Base-by-base conservation (phyloP, 2,797 vertebrate genomes). In the Leptoclinus maculatus region DNA sequence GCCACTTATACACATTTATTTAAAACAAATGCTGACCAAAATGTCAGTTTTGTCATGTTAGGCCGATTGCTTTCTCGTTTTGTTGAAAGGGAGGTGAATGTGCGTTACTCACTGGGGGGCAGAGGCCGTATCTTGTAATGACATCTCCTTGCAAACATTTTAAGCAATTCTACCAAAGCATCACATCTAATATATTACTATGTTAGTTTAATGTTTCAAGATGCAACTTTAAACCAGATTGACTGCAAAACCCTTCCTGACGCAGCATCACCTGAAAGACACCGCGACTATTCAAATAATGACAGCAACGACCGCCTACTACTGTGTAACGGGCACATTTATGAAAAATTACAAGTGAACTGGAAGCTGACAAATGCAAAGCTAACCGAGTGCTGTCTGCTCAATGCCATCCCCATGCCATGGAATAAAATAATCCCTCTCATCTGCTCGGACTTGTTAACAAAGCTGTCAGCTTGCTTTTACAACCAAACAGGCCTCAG, bases 361-460 rank as follows among this genome's bases (percentile, higher is more conserved):
- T 80, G 77, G 57, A 84, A 90, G 83, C 87, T 4, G 63, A 88
- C 83, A 90, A 90, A 91, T 87, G 87, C 88, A 83, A 67, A 79
- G 85, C 83, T 91, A 90, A 88, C 81, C 82, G 73, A 87, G 74
- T 64, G 71, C 88, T 91, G 93, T 93, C 93, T 93, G 94, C 93
- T 89, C 90, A 83, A 91, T 92, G 85, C 92, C 93, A 86, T 93
- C 91, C 90, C 92, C 94, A 90, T 95, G 95, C 89, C 88, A 85
- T 67, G 77, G 86, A 95, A 96, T 94, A 92, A 94, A 96, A 94
- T 96, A 96, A 96, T 96, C 94, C 93, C 89, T 94, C 94, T 96
- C 94, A 96, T 96, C 94, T 95, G 95, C 92, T 95, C 91, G 93
- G 94, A 94, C 95, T 93, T 93, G 92, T 94, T 96, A 96, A 96